A percentile compares a stretch with the other conserved stretches of the same genome.
phyloP scores from a whole-genome alignment of 2,888 invertebrate genomes.

The Oscheius sp. region DNA sequence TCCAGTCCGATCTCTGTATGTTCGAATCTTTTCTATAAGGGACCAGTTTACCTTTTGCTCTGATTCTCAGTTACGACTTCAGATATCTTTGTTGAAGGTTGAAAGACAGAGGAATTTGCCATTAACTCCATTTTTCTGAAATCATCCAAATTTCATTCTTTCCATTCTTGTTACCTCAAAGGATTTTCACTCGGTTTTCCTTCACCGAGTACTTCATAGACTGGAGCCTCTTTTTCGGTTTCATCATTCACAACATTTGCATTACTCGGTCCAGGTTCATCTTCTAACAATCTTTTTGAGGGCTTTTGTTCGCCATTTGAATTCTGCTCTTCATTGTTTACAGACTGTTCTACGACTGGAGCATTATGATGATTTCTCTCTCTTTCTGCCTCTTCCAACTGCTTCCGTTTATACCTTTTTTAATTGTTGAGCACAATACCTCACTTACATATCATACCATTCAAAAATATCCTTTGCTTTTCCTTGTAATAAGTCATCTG shows the following conservation, averaged over 20 bases:
- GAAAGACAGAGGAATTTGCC: conserved; percentile 17
- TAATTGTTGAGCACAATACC: background rate
- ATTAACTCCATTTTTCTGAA: conserved; percentile 29
- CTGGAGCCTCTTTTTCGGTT: background rate
- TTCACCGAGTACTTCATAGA: conserved; percentile 11
- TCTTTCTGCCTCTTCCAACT: background rate
- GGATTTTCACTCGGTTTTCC: background rate
- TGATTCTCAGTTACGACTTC: conserved; percentile 11
- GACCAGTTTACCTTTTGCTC: background rate
- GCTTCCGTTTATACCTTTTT: background rate
- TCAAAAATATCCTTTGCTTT: conserved; percentile 21
- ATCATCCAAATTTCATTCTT: background rate
- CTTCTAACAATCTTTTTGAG: background rate
- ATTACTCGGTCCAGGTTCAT: background rate
- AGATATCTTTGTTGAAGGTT: conserved; percentile 7
- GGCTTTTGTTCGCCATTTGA: background rate
- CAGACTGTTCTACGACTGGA: no score
- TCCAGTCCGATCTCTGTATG: background rate
- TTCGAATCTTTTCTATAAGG: background rate
- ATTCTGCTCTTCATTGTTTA: background rate
- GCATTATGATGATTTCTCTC: background rate
- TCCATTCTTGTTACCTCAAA: background rate
- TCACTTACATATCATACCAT: conserved; percentile 22
- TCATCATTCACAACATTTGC: background rate
- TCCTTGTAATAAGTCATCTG: conserved; percentile 19